These are phyloP conservation scores for Pinctada fucata DNA, from an alignment of 2,888 invertebrate species.

Conservation along the genomic window DNA sequence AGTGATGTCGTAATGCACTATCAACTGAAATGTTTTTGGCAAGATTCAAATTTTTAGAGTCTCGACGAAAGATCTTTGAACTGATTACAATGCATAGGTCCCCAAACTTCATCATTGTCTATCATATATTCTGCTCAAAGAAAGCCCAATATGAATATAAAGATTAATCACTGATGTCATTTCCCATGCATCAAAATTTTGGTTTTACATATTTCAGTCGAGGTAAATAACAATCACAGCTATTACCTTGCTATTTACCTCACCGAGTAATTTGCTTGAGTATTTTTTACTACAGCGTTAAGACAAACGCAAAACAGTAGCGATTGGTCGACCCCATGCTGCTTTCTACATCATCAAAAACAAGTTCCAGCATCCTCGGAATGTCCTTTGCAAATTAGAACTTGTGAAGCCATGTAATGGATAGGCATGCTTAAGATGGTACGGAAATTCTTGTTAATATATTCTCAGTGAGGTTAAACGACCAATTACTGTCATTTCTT, in stretches of 20 bases:
- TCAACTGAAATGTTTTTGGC: too few species aligned
- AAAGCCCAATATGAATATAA: background rate
- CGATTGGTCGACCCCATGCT: constrained; percentile 15
- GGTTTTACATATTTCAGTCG: background rate
- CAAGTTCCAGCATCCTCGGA: constrained; percentile 31
- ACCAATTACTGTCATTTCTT: constrained; percentile 39
- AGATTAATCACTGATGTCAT: background rate
- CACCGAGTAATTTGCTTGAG: background rate
- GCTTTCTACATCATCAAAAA: constrained; percentile 32
- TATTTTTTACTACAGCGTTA: background rate
- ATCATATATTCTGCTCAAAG: too few species aligned
- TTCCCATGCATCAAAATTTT: background rate
- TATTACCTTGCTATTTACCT: background rate
- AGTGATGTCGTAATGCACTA: too few species aligned
- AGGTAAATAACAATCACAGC: background rate
- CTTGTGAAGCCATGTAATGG: constrained; percentile 33
- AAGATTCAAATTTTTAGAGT: too few species aligned
- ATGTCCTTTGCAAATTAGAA: constrained; percentile 40
- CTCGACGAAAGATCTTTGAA: too few species aligned
- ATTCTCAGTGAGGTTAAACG: constrained; percentile 28
- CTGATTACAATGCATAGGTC: too few species aligned
- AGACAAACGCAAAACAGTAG: background rate
- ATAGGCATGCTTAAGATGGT: constrained; percentile 31
- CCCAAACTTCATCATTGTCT: too few species aligned
- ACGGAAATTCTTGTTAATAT: constrained; percentile 29